These are phyloP conservation scores for Argentina silus DNA, from an alignment of 2,797 vertebrate genomes.

Conservation along the genomic window DNA sequence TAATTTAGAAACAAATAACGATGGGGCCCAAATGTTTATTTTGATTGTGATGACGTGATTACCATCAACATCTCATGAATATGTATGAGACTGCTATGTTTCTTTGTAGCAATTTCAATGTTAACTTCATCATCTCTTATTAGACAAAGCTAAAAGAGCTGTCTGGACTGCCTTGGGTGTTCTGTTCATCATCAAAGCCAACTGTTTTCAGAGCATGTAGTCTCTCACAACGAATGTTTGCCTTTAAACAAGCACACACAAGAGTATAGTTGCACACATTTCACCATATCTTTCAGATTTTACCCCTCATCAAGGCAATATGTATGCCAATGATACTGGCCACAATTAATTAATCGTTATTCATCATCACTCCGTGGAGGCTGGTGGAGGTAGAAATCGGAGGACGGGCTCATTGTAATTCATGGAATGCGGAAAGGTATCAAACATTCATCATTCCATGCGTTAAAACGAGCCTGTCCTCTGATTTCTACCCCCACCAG, in stretches of 20 bases:
- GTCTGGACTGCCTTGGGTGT: slow-evolving; percentile 23
- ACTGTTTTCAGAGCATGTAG: slow-evolving; percentile 9
- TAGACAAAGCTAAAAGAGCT: slow-evolving; percentile 10
- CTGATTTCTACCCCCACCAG: no score
- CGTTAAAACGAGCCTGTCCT: no score
- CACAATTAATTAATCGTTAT: background rate
- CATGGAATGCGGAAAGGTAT: no score
- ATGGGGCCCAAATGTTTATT: slow-evolving; percentile 8
- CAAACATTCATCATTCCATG: no score
- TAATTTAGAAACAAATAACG: slow-evolving; percentile 14
- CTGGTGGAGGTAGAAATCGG: no score
- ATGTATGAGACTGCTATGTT: slow-evolving; percentile 3
- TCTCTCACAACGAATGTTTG: background rate
- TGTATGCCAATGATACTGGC: background rate
- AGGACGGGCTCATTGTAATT: no score
- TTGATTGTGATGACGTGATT: slow-evolving; percentile 13
- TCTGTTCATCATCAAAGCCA: slow-evolving; percentile 15
- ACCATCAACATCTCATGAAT: slow-evolving; percentile 21
- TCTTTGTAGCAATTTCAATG: slow-evolving; percentile 7
- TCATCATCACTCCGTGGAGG: background rate
- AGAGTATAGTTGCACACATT: background rate
- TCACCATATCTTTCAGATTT: background rate
- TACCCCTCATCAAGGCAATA: background rate
- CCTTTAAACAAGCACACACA: background rate
- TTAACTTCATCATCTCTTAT: slow-evolving; percentile 16